phyloP scores from a whole-genome alignment of 2,888 invertebrate genomes.

The Mantis religiosa region DNA sequence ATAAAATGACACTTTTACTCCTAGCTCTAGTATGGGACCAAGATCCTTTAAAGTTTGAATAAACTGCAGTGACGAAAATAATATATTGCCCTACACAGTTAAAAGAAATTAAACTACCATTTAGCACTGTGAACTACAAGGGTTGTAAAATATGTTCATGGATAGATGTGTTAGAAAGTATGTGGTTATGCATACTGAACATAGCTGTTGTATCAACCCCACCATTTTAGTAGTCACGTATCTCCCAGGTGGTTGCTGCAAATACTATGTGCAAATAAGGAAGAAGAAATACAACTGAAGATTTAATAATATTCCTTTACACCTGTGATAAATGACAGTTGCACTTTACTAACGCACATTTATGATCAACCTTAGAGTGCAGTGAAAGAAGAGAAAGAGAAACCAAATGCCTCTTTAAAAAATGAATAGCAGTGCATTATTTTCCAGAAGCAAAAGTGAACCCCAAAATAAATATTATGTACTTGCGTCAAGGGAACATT shows the following conservation, averaged over 20 bases:
- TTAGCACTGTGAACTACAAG: not conserved
- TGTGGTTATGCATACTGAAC: not conserved
- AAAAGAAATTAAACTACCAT: not conserved
- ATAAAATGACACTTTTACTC: not conserved
- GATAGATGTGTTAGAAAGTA: not conserved
- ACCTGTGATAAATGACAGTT: not conserved
- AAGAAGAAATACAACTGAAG: not conserved
- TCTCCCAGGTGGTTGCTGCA: not conserved
- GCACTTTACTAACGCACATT: not conserved
- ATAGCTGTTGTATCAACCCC: not conserved
- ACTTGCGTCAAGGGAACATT: not conserved
- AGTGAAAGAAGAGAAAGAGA: not conserved
- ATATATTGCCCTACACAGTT: not conserved
- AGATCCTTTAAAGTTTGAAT: not conserved
- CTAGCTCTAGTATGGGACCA: conserved; percentile 14
- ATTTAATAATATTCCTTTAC: not conserved
- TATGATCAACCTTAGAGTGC: not conserved
- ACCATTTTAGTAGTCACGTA: not conserved
- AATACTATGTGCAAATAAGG: not conserved
- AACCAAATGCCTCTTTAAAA: not conserved
- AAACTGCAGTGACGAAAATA: not conserved
- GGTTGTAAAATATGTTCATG: not conserved
- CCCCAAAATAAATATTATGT: not conserved
- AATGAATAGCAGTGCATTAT: not conserved
- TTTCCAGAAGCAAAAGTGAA: not conserved